phyloP scores from a whole-genome alignment of 1,140 invertebrate species.

The Caenorhabditis remanei region DNA sequence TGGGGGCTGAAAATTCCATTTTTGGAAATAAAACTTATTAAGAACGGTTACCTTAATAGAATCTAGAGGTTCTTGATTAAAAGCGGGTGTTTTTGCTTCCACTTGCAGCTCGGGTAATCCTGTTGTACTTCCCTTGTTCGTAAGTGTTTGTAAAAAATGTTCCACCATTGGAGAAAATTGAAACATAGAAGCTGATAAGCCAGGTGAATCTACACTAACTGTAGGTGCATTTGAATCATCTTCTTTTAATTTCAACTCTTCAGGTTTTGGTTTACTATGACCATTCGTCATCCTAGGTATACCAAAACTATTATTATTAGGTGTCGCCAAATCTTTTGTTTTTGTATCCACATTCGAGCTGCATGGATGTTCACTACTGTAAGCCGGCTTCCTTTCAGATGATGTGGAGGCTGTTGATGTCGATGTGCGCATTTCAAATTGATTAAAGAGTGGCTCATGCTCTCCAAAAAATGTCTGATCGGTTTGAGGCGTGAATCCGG shows the following conservation, averaged over 20 bases:
- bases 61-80: conserved; percentile 27
- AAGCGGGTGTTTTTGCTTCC: conserved; percentile 7
- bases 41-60: neutral
- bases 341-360: neutral
- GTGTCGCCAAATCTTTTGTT: neutral
- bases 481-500: conserved; percentile 61
- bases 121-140: neutral
- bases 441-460: conserved; percentile 67
- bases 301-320: neutral
- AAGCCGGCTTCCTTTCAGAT: conserved; percentile 55
- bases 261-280: neutral
- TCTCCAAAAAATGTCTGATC: conserved; percentile 77
- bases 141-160: conserved; percentile 64
- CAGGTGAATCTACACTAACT: conserved; percentile 56
- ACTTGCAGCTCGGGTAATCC: neutral
- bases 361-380: conserved; percentile 16
- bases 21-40: neutral
- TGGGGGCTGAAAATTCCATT: neutral
- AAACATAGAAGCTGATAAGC: conserved; percentile 73
- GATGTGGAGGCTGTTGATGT: conserved; percentile 64
- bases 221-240: neutral
- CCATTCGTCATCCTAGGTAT: conserved; percentile 35
- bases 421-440: conserved; percentile 68
- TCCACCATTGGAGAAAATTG: conserved; percentile 77
- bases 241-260: conserved; percentile 19